phyloP scores from a whole-genome alignment of 2,113 vertebrate genomes.

The Reinhardtius hippoglossoides region DNA sequence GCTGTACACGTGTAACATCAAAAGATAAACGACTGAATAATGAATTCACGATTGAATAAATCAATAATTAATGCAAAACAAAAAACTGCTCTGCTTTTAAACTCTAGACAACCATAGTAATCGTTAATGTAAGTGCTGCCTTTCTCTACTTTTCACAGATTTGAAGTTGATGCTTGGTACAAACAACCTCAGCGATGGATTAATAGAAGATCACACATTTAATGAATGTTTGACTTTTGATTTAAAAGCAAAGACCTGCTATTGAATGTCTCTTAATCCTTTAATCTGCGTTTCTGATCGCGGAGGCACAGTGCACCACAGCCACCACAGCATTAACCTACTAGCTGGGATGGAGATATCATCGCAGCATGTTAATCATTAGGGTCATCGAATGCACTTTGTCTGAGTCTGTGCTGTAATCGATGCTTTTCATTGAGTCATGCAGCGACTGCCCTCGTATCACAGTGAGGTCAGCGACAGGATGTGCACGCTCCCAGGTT shows the following conservation, averaged over 20 bases:
- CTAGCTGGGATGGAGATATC: not conserved
- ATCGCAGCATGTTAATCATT: not conserved
- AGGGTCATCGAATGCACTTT: slow-evolving; percentile 1
- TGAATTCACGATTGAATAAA: no score
- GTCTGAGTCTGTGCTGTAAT: no score
- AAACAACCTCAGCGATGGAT: not conserved
- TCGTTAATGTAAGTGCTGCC: no score
- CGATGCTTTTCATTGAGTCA: not conserved
- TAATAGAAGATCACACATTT: not conserved
- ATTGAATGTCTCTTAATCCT: slow-evolving; percentile 12
- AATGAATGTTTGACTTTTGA: not conserved
- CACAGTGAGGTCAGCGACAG: not conserved
- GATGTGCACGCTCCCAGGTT: not conserved
- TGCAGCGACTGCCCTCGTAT: not conserved
- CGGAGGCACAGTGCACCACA: not conserved
- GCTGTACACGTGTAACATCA: no score
- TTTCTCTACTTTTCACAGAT: no score
- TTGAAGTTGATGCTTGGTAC: no score
- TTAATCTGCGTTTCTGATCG: slow-evolving; percentile 18
- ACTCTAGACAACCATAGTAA: no score
- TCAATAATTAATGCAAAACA: no score
- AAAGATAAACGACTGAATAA: no score
- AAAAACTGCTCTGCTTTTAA: no score
- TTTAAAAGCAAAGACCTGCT: slow-evolving; percentile 1
- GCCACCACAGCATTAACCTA: not conserved